Conservation (phyloP, 2,797 vertebrate species). For the Phoeniculus purpureus region DNA sequence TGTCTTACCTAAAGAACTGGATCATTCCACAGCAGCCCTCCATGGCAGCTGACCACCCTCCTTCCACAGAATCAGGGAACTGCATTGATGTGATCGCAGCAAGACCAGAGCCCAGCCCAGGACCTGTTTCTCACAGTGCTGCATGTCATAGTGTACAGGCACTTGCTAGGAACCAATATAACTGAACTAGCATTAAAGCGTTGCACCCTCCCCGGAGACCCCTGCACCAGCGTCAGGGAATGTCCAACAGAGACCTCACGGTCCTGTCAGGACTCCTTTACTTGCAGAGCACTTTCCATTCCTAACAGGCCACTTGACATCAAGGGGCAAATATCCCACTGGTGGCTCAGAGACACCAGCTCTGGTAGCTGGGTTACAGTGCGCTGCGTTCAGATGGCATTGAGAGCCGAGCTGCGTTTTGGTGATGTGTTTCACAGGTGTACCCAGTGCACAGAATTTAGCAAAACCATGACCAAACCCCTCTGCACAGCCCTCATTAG, state of each 20-base stretch:
- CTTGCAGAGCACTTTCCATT: background rate
- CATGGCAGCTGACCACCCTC: rapidly evolving
- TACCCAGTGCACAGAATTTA: background rate
- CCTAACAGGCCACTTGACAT: background rate
- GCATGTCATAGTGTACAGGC: background rate
- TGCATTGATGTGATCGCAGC: rapidly evolving
- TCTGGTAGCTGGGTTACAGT: rapidly evolving
- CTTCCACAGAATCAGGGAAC: background rate
- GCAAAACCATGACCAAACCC: background rate
- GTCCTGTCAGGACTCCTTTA: background rate
- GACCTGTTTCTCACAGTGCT: background rate
- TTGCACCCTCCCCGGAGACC: background rate
- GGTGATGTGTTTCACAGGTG: background rate
- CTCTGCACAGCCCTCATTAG: background rate
- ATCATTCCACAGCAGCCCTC: background rate
- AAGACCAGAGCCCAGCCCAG: background rate
- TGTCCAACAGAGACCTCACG: rapidly evolving
- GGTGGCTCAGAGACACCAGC: background rate
- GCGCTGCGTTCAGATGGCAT: rapidly evolving
- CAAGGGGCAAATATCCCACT: rapidly evolving
- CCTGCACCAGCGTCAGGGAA: background rate
- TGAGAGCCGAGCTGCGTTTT: rapidly evolving
- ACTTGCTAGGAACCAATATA: background rate
- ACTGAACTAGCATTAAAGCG: background rate
- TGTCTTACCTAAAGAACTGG: background rate